Evolutionary conservation across 2,888 invertebrate species (phyloP).

Genomic region (Celastrina argiolus): DNA sequence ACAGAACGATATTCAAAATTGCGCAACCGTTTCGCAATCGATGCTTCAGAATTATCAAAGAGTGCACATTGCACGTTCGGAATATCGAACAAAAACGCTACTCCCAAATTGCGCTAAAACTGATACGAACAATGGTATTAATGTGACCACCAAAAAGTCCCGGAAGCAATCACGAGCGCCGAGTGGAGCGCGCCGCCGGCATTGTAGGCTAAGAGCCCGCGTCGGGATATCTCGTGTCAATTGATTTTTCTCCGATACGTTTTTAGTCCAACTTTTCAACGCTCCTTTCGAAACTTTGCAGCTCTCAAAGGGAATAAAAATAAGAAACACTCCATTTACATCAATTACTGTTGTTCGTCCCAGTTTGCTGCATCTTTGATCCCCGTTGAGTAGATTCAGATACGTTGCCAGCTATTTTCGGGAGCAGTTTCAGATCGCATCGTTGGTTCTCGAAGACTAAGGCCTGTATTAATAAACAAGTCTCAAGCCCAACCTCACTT

Average conservation of each 20-base stretch:
- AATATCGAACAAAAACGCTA: not conserved
- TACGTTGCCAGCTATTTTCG: too few species aligned
- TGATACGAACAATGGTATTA: constrained; percentile 4
- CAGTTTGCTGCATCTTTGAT: not conserved
- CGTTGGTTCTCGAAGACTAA: too few species aligned
- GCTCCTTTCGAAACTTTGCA: not conserved
- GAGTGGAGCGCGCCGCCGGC: constrained; percentile 20
- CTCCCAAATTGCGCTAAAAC: not conserved
- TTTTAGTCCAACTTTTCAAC: constrained; percentile 24
- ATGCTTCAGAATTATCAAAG: not conserved
- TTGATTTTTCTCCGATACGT: constrained; percentile 26
- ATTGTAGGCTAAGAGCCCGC: constrained; percentile 23
- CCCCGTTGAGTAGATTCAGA: too few species aligned
- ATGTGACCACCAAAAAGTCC: constrained; percentile 7
- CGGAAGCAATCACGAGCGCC: constrained; percentile 17
- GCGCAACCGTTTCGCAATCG: not conserved
- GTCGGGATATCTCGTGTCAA: constrained; percentile 26
- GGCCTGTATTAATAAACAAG: too few species aligned
- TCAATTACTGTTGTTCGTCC: not conserved
- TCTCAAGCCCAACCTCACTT: too few species aligned
- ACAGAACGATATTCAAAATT: too few species aligned
- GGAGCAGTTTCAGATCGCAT: too few species aligned
- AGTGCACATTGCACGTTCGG: not conserved
- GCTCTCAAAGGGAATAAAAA: constrained; percentile 6
- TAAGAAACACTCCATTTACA: constrained; percentile 11